A percentile compares a stretch with the other conserved stretches of the same genome.
phyloP scores from a whole-genome alignment of 2,888 invertebrate genomes.

The Cheilosia soror region DNA sequence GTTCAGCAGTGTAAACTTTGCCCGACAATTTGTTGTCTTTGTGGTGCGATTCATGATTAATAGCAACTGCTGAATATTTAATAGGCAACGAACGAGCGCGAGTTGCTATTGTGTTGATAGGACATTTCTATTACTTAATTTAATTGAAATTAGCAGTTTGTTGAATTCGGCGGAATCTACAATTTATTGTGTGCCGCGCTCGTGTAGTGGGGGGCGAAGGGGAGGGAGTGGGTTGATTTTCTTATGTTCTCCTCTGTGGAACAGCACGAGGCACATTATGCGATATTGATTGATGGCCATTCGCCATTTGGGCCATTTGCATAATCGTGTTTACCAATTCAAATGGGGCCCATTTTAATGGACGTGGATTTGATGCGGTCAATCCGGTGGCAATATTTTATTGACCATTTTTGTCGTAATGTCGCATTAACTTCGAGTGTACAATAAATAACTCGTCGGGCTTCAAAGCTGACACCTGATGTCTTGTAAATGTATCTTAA shows the following conservation, averaged over 20 bases:
- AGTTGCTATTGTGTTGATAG: conserved; percentile 39
- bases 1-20: conserved; percentile 37
- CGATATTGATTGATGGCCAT: conserved; percentile 59
- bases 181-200: conserved; percentile 24
- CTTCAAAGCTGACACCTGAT: too few relatives aligned
- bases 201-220: neutral
- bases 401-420: too few relatives aligned
- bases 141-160: conserved; percentile 60
- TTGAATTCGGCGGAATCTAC: conserved; percentile 25
- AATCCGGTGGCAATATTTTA: too few relatives aligned
- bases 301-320: conserved; percentile 56
- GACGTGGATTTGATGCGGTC: conserved; percentile 32
- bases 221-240: conserved; percentile 8
- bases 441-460: too few relatives aligned
- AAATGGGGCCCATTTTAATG: conserved; percentile 38
- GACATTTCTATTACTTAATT: conserved; percentile 61
- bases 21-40: conserved; percentile 65
- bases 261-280: conserved; percentile 10
- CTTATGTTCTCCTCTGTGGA: conserved; percentile 30
- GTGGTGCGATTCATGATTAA: conserved; percentile 65
- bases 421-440: too few relatives aligned
- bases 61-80: conserved; percentile 49
- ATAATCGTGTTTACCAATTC: conserved; percentile 56
- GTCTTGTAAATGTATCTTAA: too few relatives aligned
- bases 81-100: conserved; percentile 16